A percentile compares a stretch with the other conserved stretches of the same genome.
These are phyloP conservation scores for Actinemys pallida DNA, from an alignment of 2,113 vertebrate species.

Conservation along the genomic window DNA sequence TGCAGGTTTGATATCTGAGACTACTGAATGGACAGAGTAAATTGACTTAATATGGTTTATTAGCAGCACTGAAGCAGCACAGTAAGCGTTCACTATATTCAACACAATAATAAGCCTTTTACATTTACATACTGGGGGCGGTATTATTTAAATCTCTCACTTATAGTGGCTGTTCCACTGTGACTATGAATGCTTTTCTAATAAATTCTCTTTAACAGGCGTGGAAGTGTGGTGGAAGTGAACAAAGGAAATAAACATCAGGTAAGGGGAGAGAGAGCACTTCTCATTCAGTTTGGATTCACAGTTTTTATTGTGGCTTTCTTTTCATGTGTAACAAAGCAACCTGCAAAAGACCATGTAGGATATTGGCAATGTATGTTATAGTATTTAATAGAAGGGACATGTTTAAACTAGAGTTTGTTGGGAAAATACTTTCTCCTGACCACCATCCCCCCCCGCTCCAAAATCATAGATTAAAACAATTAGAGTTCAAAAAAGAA, in stretches of 20 bases:
- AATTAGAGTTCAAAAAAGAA: background rate
- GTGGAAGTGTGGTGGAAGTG: background rate
- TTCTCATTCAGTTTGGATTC: slow-evolving; percentile 18
- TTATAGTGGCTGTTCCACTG: background rate
- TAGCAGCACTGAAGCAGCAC: slow-evolving; percentile 36
- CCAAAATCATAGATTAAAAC: background rate
- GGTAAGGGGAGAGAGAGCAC: slow-evolving; percentile 10
- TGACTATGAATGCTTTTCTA: slow-evolving; percentile 15
- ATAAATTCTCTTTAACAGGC: slow-evolving; percentile 38
- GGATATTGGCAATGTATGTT: background rate
- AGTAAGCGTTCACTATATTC: slow-evolving; percentile 15
- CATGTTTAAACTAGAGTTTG: background rate
- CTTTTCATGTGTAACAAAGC: background rate
- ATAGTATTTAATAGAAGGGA: background rate
- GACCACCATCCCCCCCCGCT: background rate
- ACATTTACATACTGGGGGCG: background rate
- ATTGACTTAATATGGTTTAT: slow-evolving; percentile 5
- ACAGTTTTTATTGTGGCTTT: slow-evolving; percentile 23
- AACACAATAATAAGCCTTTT: slow-evolving; percentile 28
- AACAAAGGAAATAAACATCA: background rate
- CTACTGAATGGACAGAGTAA: slow-evolving; percentile 37
- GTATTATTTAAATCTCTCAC: slow-evolving; percentile 46
- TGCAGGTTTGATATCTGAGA: slow-evolving; percentile 15
- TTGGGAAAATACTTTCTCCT: background rate
- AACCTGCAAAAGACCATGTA: slow-evolving; percentile 31